Evolutionary conservation across 2,113 vertebrate species (phyloP).

Genomic region (Grus americana): DNA sequence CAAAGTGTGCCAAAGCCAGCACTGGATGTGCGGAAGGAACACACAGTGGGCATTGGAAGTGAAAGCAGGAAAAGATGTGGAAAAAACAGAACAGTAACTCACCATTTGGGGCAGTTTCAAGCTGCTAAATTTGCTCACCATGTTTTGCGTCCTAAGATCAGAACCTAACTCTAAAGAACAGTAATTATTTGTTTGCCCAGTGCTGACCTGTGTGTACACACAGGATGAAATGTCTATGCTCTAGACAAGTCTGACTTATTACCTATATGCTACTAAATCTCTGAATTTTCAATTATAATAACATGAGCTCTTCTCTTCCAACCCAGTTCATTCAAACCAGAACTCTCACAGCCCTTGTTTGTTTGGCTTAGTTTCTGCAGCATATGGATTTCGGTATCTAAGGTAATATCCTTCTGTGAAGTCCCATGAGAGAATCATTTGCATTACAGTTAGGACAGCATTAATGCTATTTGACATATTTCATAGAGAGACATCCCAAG

Average conservation of each 20-base stretch:
- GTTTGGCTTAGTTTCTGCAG: background rate
- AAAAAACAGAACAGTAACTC: background rate
- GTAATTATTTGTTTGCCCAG: background rate
- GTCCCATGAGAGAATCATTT: background rate
- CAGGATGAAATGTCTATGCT: background rate
- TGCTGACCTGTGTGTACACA: background rate
- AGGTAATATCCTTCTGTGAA: background rate
- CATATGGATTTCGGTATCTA: background rate
- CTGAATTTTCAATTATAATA: background rate
- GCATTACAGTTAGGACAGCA: background rate
- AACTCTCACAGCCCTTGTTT: background rate
- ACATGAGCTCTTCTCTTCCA: background rate
- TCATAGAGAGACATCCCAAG: slow-evolving; percentile 1
- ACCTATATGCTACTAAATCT: background rate
- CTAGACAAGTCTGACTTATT: background rate
- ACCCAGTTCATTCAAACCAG: background rate
- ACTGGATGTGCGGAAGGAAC: background rate
- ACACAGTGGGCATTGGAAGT: background rate
- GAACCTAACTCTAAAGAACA: background rate
- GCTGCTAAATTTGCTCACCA: background rate
- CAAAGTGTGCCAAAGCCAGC: background rate
- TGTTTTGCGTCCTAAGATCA: background rate
- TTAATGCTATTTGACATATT: slow-evolving; percentile 13
- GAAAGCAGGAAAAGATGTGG: background rate
- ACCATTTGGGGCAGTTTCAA: background rate